Evolutionary conservation across 2,888 invertebrate species (phyloP).

Genomic region (Ischnus inquisitorius): DNA sequence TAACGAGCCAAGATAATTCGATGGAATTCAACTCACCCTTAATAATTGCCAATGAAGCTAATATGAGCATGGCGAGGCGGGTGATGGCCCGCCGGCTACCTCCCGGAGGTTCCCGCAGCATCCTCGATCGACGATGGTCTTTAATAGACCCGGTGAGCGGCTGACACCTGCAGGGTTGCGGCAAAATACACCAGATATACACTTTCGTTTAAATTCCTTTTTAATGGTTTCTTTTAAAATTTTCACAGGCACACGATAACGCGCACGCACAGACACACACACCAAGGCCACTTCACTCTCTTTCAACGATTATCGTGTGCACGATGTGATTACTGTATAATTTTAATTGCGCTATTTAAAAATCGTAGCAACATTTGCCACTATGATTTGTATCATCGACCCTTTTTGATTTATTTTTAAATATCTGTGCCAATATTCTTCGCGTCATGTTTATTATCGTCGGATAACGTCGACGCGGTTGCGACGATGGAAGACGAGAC

Average conservation of each 20-base stretch:
- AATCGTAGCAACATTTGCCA: not conserved
- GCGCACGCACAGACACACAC: conserved; percentile 35
- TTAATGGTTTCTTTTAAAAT: conserved; percentile 24
- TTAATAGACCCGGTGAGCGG: conserved; percentile 65
- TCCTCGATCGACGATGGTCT: conserved; percentile 74
- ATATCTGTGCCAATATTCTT: not conserved
- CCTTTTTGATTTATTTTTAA: not conserved
- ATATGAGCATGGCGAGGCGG: conserved; percentile 76
- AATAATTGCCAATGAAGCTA: conserved; percentile 77
- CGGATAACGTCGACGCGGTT: not conserved
- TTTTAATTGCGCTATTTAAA: conserved; percentile 15
- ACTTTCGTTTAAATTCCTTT: conserved; percentile 43
- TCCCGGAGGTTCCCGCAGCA: conserved; percentile 83
- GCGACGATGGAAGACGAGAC: conserved; percentile 24
- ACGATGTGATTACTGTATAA: conserved; percentile 28
- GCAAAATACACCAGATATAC: conserved; percentile 65
- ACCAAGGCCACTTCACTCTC: conserved; percentile 41
- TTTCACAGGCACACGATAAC: not conserved
- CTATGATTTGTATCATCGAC: conserved; percentile 55
- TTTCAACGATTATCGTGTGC: conserved; percentile 36
- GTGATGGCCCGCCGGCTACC: conserved; percentile 71
- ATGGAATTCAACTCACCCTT: conserved; percentile 77
- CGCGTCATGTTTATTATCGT: not conserved
- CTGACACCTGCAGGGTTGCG: conserved; percentile 68
- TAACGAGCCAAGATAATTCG: not conserved